A percentile compares a stretch with the other conserved stretches of the same genome.
Evolutionary conservation across 2,113 vertebrate genomes (phyloP).

Genomic region (Gracilinanus agilis): DNA sequence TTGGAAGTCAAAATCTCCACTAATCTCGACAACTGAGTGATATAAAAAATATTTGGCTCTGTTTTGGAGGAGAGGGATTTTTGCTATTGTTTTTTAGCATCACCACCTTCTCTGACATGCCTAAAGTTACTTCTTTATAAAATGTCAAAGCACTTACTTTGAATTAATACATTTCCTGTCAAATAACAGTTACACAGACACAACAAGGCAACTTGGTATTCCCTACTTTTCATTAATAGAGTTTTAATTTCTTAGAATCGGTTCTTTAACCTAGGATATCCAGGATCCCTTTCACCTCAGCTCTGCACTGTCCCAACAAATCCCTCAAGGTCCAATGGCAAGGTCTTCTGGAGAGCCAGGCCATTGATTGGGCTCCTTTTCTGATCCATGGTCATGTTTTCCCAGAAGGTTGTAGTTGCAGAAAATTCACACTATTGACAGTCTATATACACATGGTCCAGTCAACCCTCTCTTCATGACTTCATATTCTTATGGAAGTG

Average conservation of each 20-base stretch:
- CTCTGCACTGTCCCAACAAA: not conserved
- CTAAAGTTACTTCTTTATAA: slow-evolving; percentile 44
- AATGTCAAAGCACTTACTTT: slow-evolving; percentile 57
- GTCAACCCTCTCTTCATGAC: not conserved
- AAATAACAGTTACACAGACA: slow-evolving; percentile 23
- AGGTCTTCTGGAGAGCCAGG: not conserved
- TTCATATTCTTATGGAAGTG: not conserved
- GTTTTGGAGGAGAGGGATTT: not conserved
- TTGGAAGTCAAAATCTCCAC: not conserved
- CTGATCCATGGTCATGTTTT: not conserved
- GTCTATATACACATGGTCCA: not conserved
- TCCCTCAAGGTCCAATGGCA: not conserved
- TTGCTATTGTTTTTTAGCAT: slow-evolving; percentile 33
- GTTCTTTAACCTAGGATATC: not conserved
- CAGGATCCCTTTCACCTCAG: not conserved
- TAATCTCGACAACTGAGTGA: slow-evolving; percentile 49
- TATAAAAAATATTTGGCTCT: not conserved
- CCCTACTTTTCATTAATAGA: slow-evolving; percentile 10
- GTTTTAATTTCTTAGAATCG: slow-evolving; percentile 34
- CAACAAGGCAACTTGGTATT: slow-evolving; percentile 41
- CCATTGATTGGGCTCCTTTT: not conserved
- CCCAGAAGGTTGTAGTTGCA: not conserved
- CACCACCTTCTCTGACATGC: slow-evolving; percentile 58
- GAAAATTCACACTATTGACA: not conserved
- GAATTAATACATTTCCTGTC: slow-evolving; percentile 52